Percentiles rank a stretch among this genome's conserved stretches.
phyloP scores from a whole-genome alignment of 2,888 invertebrate species.

The Molanna angustata region DNA sequence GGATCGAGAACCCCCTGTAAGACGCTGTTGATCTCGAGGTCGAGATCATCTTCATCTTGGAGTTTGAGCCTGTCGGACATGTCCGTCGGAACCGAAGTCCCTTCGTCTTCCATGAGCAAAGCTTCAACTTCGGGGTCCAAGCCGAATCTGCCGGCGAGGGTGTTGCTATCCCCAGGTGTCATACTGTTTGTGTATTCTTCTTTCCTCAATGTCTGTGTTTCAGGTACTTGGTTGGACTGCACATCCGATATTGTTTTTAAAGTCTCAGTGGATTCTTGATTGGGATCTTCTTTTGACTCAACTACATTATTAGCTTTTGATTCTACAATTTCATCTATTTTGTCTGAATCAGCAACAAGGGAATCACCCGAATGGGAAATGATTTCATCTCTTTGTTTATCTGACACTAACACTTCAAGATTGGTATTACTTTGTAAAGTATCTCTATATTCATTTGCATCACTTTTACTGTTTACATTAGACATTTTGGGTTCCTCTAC shows the following conservation, averaged over 20 bases:
- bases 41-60: constrained; percentile 18
- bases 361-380: not conserved
- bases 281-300: too few species aligned
- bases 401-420: too few species aligned
- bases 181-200: not conserved
- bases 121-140: constrained; percentile 23
- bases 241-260: too few species aligned
- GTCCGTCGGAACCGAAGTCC: not conserved
- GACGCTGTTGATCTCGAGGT: constrained; percentile 23
- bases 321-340: not conserved
- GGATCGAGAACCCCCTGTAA: constrained; percentile 21
- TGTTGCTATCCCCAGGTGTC: not conserved
- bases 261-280: too few species aligned
- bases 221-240: too few species aligned
- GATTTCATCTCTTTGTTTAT: not conserved
- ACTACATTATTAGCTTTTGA: not conserved
- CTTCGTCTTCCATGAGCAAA: constrained; percentile 22
- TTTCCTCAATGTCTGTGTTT: too few species aligned
- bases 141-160: constrained; percentile 4
- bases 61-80: not conserved
- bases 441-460: not conserved
- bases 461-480: not conserved
- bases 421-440: too few species aligned
- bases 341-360: not conserved
- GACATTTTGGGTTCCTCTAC: not conserved